These are phyloP conservation scores for Pteria penguin DNA, from an alignment of 2,888 invertebrate species.

Conservation along the genomic window DNA sequence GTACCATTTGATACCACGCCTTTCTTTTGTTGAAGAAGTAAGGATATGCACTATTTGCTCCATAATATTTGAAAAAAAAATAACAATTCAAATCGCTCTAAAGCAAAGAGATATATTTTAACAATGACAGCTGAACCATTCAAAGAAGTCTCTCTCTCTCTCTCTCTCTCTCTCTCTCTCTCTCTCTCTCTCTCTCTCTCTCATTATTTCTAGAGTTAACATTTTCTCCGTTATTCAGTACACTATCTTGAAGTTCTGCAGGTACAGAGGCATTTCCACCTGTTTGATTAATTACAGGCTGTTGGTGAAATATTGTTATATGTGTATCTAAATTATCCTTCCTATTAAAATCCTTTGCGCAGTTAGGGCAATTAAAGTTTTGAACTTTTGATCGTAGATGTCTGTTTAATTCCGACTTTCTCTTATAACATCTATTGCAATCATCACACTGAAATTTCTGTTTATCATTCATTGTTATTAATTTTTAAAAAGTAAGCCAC, in stretches of 20 bases:
- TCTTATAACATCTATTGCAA: slow-evolving; percentile 12
- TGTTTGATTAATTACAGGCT: background rate
- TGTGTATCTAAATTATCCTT: no score
- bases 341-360: slow-evolving; percentile 4
- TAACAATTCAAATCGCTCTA: slow-evolving; percentile 2
- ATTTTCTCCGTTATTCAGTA: background rate
- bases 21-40: background rate
- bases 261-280: no score
- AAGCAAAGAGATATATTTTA: background rate
- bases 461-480: no score
- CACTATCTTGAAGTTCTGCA: background rate
- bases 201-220: background rate
- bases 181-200: no score
- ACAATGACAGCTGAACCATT: no score
- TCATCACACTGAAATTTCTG: no score
- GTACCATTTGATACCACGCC: no score
- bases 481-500: no score
- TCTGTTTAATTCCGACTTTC: no score
- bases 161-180: no score
- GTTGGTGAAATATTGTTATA: background rate
- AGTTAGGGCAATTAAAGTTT: slow-evolving; percentile 1
- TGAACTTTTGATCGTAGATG: background rate
- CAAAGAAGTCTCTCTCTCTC: background rate
- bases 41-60: background rate
- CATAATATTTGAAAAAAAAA: no score